Conservation (phyloP, 2,113 vertebrate genomes). For the Hylia prasina region DNA sequence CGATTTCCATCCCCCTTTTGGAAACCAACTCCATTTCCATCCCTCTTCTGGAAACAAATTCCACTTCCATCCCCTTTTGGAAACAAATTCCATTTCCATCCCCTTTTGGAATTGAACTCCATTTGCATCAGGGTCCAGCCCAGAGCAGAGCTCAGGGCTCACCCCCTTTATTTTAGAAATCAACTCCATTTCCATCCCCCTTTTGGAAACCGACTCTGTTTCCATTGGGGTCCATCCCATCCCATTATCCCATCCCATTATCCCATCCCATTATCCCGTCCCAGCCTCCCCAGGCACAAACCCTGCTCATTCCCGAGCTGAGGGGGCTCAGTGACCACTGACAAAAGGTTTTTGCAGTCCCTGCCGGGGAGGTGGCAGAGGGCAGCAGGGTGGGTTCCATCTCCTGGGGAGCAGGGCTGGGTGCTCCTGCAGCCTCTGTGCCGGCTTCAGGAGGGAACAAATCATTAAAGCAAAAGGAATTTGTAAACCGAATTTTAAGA, state of each 20-base stretch:
- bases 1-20: not conserved
- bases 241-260: no score
- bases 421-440: not conserved
- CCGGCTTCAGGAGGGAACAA: not conserved
- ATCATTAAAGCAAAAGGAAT: slow-evolving; percentile 45
- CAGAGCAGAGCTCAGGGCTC: not conserved
- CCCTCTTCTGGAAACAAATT: not conserved
- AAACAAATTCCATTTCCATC: not conserved
- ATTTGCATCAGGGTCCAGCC: not conserved
- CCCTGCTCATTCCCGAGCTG: no score
- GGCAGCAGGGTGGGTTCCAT: not conserved
- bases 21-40: not conserved
- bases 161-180: no score
- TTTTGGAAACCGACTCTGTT: no score
- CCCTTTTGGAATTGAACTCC: not conserved
- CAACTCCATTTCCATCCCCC: no score
- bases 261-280: no score
- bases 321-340: no score
- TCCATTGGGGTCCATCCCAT: no score
- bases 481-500: slow-evolving; percentile 41
- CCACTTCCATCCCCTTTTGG: not conserved
- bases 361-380: no score
- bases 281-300: no score
- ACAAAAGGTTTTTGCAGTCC: no score
- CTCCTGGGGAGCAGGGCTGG: not conserved